Conservation (phyloP, 2,888 invertebrate species). For the Drosophila limbata region DNA sequence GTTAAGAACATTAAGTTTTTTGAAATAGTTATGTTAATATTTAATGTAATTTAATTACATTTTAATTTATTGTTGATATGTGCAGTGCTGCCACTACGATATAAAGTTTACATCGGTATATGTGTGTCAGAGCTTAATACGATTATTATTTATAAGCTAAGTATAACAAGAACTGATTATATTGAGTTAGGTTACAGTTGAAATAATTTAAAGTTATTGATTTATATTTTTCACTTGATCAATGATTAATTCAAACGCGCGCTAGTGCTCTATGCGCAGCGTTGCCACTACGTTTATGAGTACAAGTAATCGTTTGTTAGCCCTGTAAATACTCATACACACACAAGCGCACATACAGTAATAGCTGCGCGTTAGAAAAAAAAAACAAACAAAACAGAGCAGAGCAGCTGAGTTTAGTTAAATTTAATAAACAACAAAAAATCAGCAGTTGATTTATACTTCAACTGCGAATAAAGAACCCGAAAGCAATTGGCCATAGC, state of each 20-base stretch:
- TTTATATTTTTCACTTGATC: not conserved
- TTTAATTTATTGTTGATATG: too few species aligned
- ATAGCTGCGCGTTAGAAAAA: conserved; percentile 44
- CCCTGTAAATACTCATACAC: conserved; percentile 33
- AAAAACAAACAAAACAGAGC: conserved; percentile 55
- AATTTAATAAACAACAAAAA: conserved; percentile 47
- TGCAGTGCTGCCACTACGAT: too few species aligned
- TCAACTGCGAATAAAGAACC: not conserved
- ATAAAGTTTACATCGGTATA: too few species aligned
- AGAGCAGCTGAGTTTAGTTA: conserved; percentile 47
- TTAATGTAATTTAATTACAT: too few species aligned
- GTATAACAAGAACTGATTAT: too few species aligned
- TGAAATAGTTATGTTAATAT: too few species aligned
- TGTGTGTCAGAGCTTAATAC: too few species aligned
- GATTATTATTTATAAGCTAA: too few species aligned
- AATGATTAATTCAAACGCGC: conserved; percentile 7
- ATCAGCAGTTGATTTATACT: conserved; percentile 9
- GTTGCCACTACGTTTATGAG: conserved; percentile 34
- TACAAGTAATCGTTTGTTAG: conserved; percentile 27
- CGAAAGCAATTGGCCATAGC: not conserved
- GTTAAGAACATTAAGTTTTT: too few species aligned
- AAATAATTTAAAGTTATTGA: too few species aligned
- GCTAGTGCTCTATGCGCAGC: not conserved
- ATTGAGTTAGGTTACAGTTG: too few species aligned
- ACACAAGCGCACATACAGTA: conserved; percentile 22